Percentiles rank a stretch among this genome's conserved stretches.
Evolutionary conservation across 2,888 invertebrate species (phyloP).

Genomic region (Cantharis lateralis): DNA sequence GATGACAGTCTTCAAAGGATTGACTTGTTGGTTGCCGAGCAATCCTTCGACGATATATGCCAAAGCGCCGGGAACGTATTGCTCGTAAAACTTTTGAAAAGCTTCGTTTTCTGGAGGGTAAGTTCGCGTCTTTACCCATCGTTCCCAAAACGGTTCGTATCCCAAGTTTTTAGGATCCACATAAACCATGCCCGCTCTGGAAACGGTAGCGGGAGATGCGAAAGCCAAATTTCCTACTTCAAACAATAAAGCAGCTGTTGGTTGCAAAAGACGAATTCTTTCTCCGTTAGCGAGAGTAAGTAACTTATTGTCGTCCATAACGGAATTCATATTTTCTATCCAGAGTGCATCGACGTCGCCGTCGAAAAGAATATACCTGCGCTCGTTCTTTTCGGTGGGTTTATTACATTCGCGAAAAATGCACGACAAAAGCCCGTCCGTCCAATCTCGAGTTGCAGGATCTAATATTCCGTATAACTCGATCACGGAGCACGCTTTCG

Average conservation of each 20-base stretch:
- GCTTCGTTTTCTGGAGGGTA: constrained; percentile 55
- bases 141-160: constrained; percentile 83
- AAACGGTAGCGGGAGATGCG: constrained; percentile 92
- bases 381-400: constrained; percentile 73
- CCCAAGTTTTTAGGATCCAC: constrained; percentile 92
- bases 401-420: constrained; percentile 91
- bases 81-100: constrained; percentile 67
- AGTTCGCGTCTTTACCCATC: constrained; percentile 70
- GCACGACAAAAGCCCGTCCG: constrained; percentile 87
- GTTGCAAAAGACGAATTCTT: constrained; percentile 79
- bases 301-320: constrained; percentile 93
- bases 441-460: constrained; percentile 88
- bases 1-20: constrained; percentile 79
- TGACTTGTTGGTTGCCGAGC: constrained; percentile 71
- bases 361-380: constrained; percentile 86
- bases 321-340: constrained; percentile 97
- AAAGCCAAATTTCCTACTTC: constrained; percentile 89
- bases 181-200: constrained; percentile 91
- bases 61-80: constrained; percentile 74
- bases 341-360: constrained; percentile 94
- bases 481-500: constrained; percentile 87
- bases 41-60: constrained; percentile 74
- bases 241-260: constrained; percentile 82
- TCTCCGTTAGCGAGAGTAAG: constrained; percentile 91
- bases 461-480: constrained; percentile 90